Evolutionary conservation across 2,888 invertebrate species (phyloP).

Genomic region (Caenorhabditis japonica): DNA sequence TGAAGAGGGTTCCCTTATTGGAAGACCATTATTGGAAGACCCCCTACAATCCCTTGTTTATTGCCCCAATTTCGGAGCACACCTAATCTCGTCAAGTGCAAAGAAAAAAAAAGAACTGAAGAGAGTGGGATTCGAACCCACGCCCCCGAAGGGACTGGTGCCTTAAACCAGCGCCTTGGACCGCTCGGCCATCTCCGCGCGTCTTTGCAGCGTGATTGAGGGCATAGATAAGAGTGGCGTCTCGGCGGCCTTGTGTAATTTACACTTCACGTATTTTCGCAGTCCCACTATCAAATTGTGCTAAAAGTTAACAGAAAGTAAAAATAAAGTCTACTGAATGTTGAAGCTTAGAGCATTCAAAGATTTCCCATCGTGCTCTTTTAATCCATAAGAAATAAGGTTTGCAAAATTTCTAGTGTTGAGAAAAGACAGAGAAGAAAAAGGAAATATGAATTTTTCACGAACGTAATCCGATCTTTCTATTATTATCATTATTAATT

Average conservation of each 20-base stretch:
- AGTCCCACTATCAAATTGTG: too few relatives aligned
- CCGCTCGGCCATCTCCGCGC: constrained; percentile 84
- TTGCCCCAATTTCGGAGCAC: constrained; percentile 2
- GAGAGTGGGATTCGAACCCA: constrained; percentile 88
- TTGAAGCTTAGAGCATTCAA: too few relatives aligned
- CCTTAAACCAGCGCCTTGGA: constrained; percentile 92
- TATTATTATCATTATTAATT: constrained; percentile 13
- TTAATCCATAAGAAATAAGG: too few relatives aligned
- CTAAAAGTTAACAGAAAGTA: too few relatives aligned
- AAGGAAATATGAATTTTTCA: constrained; percentile 34
- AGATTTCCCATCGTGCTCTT: too few relatives aligned
- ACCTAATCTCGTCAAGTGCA: constrained; percentile 1
- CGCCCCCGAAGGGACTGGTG: constrained; percentile 87
- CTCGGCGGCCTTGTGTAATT: background rate
- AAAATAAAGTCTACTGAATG: too few relatives aligned
- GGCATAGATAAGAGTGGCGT: background rate
- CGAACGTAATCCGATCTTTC: constrained; percentile 35
- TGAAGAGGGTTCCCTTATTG: constrained; percentile 28
- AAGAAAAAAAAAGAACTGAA: constrained; percentile 42
- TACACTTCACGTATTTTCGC: too few relatives aligned
- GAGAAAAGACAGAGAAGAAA: too few relatives aligned
- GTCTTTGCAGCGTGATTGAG: background rate
- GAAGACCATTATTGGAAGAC: constrained; percentile 14
- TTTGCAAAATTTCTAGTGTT: too few relatives aligned
- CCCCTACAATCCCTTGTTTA: constrained; percentile 20